Conservation (phyloP, 2,797 vertebrate species). For the Pantherophis vulpinus region DNA sequence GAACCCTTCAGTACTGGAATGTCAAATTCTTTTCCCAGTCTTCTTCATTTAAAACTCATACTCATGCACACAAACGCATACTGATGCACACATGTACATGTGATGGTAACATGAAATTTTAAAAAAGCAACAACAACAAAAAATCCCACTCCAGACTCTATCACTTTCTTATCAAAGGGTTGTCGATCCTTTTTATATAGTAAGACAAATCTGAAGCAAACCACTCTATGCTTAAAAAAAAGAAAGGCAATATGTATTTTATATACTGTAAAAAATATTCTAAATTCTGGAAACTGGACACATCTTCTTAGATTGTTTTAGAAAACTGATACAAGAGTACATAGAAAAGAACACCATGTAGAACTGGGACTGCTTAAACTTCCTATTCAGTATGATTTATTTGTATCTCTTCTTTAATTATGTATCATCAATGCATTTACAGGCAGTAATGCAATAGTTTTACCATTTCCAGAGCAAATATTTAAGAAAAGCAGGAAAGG, state of each 20-base stretch:
- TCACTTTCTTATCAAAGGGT: background rate
- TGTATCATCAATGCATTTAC: no score
- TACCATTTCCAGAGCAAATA: no score
- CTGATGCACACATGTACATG: background rate
- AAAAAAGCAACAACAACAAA: background rate
- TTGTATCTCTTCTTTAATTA: background rate
- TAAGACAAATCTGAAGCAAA: background rate
- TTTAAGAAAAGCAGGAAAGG: no score
- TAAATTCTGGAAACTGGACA: background rate
- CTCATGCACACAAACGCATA: background rate
- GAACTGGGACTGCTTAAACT: background rate
- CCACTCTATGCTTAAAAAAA: background rate
- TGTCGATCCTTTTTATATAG: background rate
- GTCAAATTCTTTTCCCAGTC: background rate
- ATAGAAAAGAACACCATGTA: background rate
- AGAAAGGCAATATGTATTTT: background rate
- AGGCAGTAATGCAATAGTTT: no score
- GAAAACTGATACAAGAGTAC: background rate
- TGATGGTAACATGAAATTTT: background rate
- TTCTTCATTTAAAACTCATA: background rate
- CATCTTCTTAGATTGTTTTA: background rate
- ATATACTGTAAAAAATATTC: background rate
- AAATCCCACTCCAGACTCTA: background rate
- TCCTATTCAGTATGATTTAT: background rate
- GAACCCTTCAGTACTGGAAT: background rate